Evolutionary conservation across 2,797 vertebrate species (phyloP).

Genomic region (Ibycter americanus): DNA sequence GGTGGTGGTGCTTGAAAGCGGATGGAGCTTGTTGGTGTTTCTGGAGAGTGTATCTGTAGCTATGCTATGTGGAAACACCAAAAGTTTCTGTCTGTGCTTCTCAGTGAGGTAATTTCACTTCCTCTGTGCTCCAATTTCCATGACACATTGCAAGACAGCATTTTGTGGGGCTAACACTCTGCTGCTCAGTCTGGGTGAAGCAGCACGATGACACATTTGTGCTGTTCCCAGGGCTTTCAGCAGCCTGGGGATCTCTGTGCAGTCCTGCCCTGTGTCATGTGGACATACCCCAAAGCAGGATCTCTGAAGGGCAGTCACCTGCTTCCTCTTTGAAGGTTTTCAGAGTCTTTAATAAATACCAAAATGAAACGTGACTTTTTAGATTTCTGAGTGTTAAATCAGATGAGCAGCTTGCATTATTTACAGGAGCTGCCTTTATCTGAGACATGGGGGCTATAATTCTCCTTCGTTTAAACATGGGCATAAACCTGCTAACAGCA

Average conservation of each 20-base stretch:
- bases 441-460: background rate
- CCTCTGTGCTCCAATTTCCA: background rate
- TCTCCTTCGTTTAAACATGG: background rate
- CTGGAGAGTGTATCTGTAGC: background rate
- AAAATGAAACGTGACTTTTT: background rate
- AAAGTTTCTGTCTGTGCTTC: background rate
- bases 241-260: background rate
- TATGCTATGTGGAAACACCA: background rate
- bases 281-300: background rate
- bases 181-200: background rate
- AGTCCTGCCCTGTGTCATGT: background rate
- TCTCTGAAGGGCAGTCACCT: background rate
- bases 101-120: background rate
- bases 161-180: background rate
- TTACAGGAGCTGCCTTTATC: background rate
- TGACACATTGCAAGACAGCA: fast-evolving
- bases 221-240: background rate
- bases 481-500: background rate
- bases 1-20: background rate
- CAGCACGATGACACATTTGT: background rate
- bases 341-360: background rate
- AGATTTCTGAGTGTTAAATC: background rate
- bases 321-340: background rate
- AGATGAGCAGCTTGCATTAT: background rate
- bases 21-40: background rate